Evolutionary conservation across 2,113 vertebrate genomes (phyloP), one percentile per base, ranked within the genome.

Genomic region (Lasiurus borealis): DNA sequence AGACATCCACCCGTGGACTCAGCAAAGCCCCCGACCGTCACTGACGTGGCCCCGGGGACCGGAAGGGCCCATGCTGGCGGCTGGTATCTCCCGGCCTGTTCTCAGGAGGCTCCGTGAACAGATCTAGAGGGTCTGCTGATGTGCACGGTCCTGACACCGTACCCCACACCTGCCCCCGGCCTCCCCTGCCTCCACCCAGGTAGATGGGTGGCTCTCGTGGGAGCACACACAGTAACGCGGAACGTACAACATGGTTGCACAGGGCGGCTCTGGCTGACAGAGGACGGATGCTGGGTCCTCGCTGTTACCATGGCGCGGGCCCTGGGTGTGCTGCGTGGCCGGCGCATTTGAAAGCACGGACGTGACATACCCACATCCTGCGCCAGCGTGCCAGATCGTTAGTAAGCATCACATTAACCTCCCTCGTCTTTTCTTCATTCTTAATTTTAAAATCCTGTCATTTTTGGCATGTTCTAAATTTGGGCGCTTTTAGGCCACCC

Each of bases 401-500:
- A 96, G 85, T 85, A 68, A 86, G 66, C 66, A 19, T 57, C 81
- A 62, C 1, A 9, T 76, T 57, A 64, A 66, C 46, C 50, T 68
- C 52, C 27, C 34, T 44, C 21, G 50, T 40, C 25, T 36, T 54
- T 40, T 34, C 64, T 19, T 19, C 23, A 12, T 76, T 85, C 75
- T 88, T 82, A 34, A 69, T 68, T 96, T 68, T 73, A 69, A 68
- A 97, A 94, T 62, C 95, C 92, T 86, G 88, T 90, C 91, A 84
- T 84, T 90, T 86, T 59, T 91, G 96, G 92, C 86, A 92, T 19
- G 71, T 31, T 71, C 36, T 76, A 78, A 88, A 90, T 92, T 34
- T 88, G 72, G 85, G 92, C 91, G 85, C 85, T 85, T 75, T 95
- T 64, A 94, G 96, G 85, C 85, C 93, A 95, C 88, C 86, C 93